These are phyloP conservation scores for Chlorodrepanis virens DNA, from an alignment of 2,113 vertebrate species.

Conservation along the genomic window DNA sequence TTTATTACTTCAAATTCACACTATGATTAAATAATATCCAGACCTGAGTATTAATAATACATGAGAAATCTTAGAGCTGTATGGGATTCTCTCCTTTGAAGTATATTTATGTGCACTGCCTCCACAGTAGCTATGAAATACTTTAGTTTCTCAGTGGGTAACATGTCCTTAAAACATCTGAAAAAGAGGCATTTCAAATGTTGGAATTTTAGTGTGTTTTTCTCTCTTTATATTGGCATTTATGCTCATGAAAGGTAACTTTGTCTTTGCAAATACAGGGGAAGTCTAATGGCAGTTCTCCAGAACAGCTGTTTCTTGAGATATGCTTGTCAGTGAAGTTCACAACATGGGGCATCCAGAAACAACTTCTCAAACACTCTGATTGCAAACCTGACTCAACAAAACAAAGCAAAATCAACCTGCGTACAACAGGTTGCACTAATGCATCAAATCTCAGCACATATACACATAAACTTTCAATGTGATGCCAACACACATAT, in stretches of 20 bases:
- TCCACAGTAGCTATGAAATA: background rate
- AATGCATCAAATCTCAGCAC: background rate
- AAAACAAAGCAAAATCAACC: background rate
- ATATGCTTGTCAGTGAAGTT: background rate
- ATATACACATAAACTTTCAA: accelerated
- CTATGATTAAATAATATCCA: background rate
- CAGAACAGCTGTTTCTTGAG: background rate
- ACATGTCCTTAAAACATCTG: background rate
- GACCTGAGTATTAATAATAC: background rate
- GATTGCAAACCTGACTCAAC: background rate
- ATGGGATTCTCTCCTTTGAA: background rate
- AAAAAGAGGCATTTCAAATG: background rate
- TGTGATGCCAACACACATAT: background rate
- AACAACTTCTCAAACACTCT: background rate
- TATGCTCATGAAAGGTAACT: background rate
- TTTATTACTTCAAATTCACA: background rate
- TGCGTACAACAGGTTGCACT: background rate
- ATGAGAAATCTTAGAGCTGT: background rate
- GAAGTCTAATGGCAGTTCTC: background rate
- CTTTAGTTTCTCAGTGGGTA: background rate
- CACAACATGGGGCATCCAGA: background rate
- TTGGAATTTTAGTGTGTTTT: accelerated
- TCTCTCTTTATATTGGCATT: background rate
- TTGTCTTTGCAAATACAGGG: background rate
- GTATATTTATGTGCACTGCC: background rate